Evolutionary conservation across 2,113 vertebrate genomes (phyloP).

Genomic region (Muscicapa adusta): DNA sequence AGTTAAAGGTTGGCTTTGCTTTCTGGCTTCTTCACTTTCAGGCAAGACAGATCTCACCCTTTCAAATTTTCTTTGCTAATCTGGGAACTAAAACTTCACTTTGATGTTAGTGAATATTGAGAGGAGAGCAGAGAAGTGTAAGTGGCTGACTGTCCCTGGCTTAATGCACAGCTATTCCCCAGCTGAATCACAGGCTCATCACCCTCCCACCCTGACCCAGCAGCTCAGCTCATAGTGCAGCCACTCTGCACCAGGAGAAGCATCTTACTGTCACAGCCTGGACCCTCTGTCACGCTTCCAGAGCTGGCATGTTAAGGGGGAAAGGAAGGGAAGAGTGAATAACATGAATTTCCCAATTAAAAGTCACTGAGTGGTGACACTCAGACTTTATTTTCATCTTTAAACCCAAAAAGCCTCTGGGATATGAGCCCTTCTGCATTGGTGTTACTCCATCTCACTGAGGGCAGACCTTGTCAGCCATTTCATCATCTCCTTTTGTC

Average conservation of each 20-base stretch:
- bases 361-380: neutral
- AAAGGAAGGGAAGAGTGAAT: neutral
- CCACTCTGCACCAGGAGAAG: neutral
- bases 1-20: neutral
- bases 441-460: neutral
- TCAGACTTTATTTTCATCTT: neutral
- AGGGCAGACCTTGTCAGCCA: neutral
- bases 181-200: neutral
- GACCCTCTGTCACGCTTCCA: neutral
- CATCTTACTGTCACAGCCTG: neutral
- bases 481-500: neutral
- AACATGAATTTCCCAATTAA: neutral
- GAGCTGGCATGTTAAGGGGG: neutral
- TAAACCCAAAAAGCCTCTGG: neutral
- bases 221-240: neutral
- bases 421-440: neutral
- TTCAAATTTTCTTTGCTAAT: neutral
- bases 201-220: rapidly evolving
- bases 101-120: neutral
- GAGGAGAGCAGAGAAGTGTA: neutral
- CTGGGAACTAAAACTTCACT: neutral
- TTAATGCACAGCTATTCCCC: neutral
- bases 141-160: neutral
- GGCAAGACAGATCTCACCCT: neutral
- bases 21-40: neutral